phyloP scores from a whole-genome alignment of 1,140 invertebrate genomes.

The Gryllus bimaculatus region DNA sequence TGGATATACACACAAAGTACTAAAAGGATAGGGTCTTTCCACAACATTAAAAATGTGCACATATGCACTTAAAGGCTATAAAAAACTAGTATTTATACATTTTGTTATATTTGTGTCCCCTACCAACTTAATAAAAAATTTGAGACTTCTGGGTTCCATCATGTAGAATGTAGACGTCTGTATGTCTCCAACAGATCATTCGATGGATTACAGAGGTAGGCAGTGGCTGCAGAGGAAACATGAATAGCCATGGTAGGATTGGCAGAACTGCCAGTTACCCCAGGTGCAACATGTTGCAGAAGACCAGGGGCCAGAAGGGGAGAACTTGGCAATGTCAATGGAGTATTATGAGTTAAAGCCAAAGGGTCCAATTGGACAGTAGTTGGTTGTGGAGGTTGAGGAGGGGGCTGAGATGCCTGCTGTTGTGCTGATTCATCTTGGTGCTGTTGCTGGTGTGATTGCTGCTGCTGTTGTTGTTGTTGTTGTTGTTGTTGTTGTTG shows the following conservation, averaged over 20 bases:
- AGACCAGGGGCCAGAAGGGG: conserved; percentile 20
- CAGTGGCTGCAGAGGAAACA: conserved; percentile 18
- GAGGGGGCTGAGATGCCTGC: conserved; percentile 21
- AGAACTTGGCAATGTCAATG: conserved; percentile 20
- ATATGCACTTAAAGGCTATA: too few relatives aligned
- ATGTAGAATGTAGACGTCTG: conserved; percentile 22
- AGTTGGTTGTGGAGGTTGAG: conserved; percentile 7
- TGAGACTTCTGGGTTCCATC: not conserved
- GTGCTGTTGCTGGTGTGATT: conserved; percentile 33
- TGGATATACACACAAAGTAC: too few relatives aligned
- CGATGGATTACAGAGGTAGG: conserved; percentile 19
- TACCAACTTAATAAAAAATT: not conserved
- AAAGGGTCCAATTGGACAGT: not conserved
- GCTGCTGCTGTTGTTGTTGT: conserved; percentile 29
- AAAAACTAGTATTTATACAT: too few relatives aligned
- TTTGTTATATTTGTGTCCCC: too few relatives aligned
- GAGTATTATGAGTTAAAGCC: conserved; percentile 3
- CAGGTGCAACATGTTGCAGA: conserved; percentile 16
- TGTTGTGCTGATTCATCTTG: conserved; percentile 33
- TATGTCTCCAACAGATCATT: conserved; percentile 23
- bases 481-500: conserved; percentile 24
- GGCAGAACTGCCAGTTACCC: not conserved
- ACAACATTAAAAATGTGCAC: too few relatives aligned
- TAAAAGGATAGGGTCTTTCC: too few relatives aligned
- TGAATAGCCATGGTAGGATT: conserved; percentile 16